Evolutionary conservation across 1,140 invertebrate species (phyloP).

Genomic region (Cydia pomonella): DNA sequence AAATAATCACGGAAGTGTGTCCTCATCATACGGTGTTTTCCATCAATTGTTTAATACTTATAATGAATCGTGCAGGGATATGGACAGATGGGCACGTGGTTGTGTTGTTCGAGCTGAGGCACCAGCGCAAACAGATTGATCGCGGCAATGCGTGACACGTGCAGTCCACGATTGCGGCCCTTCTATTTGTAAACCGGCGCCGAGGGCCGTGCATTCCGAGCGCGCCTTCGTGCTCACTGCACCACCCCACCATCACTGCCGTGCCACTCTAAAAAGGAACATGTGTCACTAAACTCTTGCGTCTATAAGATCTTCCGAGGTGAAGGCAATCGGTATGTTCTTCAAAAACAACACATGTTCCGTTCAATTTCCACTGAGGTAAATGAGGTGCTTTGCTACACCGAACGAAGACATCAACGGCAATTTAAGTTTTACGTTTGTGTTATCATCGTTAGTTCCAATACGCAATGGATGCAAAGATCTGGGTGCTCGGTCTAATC

Average conservation of each 20-base stretch:
- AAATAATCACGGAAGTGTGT: conserved; percentile 34
- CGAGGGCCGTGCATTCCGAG: conserved; percentile 75
- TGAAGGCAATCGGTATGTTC: background rate
- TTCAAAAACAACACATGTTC: conserved; percentile 4
- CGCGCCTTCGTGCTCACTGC: conserved; percentile 67
- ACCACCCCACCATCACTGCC: conserved; percentile 47
- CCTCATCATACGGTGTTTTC: background rate
- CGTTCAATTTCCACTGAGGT: background rate
- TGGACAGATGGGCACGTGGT: conserved; percentile 53
- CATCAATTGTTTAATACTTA: conserved; percentile 34
- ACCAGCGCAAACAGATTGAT: conserved; percentile 72
- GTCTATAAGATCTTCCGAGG: background rate
- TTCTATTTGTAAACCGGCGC: conserved; percentile 80
- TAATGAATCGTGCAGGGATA: conserved; percentile 43
- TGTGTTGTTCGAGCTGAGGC: conserved; percentile 51
- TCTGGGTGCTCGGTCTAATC: background rate
- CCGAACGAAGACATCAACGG: background rate
- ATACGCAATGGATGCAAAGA: background rate
- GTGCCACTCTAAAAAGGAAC: conserved; percentile 34
- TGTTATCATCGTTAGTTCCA: background rate
- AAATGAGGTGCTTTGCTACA: background rate
- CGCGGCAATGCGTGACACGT: conserved; percentile 73
- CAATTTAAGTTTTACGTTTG: background rate
- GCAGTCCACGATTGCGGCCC: conserved; percentile 73
- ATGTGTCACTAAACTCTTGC: conserved; percentile 3